Percentiles rank a stretch among this genome's conserved stretches.
Evolutionary conservation across 2,888 invertebrate genomes (phyloP).

Genomic region (Limnephilus lunatus): DNA sequence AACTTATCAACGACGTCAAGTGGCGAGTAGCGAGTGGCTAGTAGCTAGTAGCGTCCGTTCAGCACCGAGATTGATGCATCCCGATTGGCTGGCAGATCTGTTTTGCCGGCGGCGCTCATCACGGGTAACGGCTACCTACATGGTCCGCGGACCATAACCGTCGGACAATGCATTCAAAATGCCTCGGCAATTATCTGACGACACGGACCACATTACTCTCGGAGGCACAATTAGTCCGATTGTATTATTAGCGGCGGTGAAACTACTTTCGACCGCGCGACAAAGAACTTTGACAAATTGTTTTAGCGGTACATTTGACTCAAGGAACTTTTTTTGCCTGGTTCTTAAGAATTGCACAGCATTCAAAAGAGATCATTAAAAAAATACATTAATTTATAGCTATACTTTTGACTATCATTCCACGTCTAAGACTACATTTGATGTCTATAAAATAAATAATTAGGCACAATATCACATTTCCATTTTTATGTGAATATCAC

Average conservation of each 20-base stretch:
- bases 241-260: constrained; percentile 24
- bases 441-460: no score
- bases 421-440: no score
- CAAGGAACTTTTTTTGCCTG: no score
- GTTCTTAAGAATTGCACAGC: no score
- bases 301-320: not conserved
- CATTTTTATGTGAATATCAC: no score
- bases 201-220: constrained; percentile 57
- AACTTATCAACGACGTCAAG: not conserved
- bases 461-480: no score
- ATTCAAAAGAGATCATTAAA: no score
- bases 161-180: constrained; percentile 55
- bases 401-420: no score
- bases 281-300: constrained; percentile 7
- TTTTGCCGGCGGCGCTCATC: constrained; percentile 6
- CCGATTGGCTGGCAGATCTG: not conserved
- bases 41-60: not conserved
- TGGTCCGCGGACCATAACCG: constrained; percentile 23
- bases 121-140: not conserved
- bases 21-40: no score
- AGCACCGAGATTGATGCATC: not conserved
- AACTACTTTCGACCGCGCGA: not conserved
- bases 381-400: no score
- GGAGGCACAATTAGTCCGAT: constrained; percentile 12
- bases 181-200: constrained; percentile 54